Conservation (phyloP, 53 echinoderm and acorn worm genomes). For the Mesocentrotus franciscanus region DNA sequence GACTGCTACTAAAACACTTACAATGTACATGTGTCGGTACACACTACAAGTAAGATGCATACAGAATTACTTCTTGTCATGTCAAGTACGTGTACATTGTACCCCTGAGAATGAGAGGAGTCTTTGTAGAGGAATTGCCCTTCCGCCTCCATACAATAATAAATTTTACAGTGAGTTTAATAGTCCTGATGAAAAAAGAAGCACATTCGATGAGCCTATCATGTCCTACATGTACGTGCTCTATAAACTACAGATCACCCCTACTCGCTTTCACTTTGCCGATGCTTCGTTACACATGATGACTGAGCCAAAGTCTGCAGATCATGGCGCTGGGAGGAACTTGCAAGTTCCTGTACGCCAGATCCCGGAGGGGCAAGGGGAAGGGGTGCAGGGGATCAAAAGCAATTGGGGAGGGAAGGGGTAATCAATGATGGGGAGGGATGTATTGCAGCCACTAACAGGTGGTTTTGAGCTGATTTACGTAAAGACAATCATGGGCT, state of each 20-base stretch:
- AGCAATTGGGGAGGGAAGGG: background rate
- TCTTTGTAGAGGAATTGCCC: background rate
- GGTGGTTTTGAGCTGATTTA: background rate
- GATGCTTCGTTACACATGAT: background rate
- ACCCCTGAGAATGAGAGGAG: background rate
- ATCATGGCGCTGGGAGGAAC: background rate
- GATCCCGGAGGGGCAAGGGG: slow-evolving; percentile 4
- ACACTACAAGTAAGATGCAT: background rate
- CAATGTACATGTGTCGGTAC: background rate
- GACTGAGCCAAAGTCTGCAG: slow-evolving; percentile 10
- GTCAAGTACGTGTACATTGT: background rate
- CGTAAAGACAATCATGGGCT: background rate
- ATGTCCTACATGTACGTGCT: background rate
- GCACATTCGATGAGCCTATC: slow-evolving; percentile 4
- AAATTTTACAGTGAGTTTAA: background rate
- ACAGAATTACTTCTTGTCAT: too few relatives aligned
- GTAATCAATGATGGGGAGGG: background rate
- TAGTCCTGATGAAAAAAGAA: background rate
- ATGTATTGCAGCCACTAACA: background rate
- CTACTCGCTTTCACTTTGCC: slow-evolving; percentile 17
- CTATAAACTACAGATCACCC: background rate
- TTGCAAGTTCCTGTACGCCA: slow-evolving; percentile 21
- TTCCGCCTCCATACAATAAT: background rate
- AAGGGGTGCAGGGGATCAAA: background rate
- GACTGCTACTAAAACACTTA: background rate